These are phyloP conservation scores for Bombus difficillimus DNA, from an alignment of 1,140 invertebrate species.

Conservation along the genomic window DNA sequence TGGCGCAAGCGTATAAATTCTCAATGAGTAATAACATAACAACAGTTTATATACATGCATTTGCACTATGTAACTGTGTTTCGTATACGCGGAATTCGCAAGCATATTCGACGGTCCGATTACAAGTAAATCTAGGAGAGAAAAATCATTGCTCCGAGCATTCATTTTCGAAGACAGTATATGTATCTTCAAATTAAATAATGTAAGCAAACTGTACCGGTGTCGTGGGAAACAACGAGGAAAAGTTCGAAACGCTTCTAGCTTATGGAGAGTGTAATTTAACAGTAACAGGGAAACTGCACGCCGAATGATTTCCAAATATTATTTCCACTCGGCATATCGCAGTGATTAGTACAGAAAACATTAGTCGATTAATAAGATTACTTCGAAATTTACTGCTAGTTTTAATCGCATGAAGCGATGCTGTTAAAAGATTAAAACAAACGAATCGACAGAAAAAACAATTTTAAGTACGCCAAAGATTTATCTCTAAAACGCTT, in stretches of 20 bases:
- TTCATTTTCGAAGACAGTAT: neutral
- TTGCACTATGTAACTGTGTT: neutral
- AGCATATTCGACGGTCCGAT: neutral
- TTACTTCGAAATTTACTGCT: too few species aligned
- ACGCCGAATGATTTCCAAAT: neutral
- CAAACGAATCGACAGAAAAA: too few species aligned
- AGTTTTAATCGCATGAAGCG: too few species aligned
- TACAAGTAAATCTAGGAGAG: neutral
- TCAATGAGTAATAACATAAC: neutral
- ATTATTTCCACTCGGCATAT: too few species aligned
- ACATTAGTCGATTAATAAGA: too few species aligned
- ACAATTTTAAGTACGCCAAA: too few species aligned
- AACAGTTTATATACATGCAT: neutral
- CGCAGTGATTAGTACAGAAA: too few species aligned
- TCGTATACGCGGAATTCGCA: neutral
- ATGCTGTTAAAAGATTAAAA: too few species aligned
- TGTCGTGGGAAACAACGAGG: neutral
- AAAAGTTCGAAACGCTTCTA: neutral
- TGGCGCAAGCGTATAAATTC: neutral
- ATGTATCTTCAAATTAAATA: neutral
- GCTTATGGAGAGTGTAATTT: neutral
- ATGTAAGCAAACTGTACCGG: neutral
- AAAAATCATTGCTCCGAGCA: neutral
- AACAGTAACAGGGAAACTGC: neutral
- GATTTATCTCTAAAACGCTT: too few species aligned